phyloP scores from a whole-genome alignment of 1,140 invertebrate genomes.

The Rhynchophorus ferrugineus region DNA sequence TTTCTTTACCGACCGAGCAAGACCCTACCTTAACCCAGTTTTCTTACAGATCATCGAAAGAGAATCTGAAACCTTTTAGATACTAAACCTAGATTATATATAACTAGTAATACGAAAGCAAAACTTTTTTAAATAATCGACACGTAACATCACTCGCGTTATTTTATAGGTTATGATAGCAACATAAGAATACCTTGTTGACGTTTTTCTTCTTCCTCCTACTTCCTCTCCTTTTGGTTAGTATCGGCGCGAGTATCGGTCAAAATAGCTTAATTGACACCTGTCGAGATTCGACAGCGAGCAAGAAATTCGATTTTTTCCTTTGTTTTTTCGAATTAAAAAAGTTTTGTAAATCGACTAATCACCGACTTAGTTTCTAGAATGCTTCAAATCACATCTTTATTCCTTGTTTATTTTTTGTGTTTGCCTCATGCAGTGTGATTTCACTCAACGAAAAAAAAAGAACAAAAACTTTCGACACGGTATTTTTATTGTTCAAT shows the following conservation, averaged over 20 bases:
- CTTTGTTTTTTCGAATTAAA: conserved; percentile 7
- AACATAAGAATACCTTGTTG: conserved; percentile 20
- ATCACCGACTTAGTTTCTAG: conserved; percentile 5
- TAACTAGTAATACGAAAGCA: too few species aligned
- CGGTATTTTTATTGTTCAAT: conserved; percentile 17
- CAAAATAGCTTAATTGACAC: too few species aligned
- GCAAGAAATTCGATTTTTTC: background rate
- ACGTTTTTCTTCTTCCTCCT: conserved; percentile 12
- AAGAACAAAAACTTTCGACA: conserved; percentile 11
- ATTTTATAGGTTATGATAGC: too few species aligned
- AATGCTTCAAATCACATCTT: conserved; percentile 16
- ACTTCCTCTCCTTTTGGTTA: too few species aligned
- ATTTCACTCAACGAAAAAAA: conserved; percentile 4
- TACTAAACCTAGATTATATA: too few species aligned
- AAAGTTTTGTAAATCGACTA: conserved; percentile 18
- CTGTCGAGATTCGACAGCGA: too few species aligned
- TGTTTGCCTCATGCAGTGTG: conserved; percentile 19
- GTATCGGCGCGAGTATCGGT: too few species aligned
- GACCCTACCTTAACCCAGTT: too few species aligned
- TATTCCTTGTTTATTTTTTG: conserved; percentile 13
- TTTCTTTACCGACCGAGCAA: too few species aligned
- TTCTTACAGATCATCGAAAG: too few species aligned
- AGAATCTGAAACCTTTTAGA: too few species aligned
- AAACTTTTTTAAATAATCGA: background rate
- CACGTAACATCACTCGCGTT: too few species aligned